Percentiles rank a stretch among this genome's conserved stretches.
Evolutionary conservation across 2,113 vertebrate species (phyloP).

Genomic region (Hyaena hyaena): DNA sequence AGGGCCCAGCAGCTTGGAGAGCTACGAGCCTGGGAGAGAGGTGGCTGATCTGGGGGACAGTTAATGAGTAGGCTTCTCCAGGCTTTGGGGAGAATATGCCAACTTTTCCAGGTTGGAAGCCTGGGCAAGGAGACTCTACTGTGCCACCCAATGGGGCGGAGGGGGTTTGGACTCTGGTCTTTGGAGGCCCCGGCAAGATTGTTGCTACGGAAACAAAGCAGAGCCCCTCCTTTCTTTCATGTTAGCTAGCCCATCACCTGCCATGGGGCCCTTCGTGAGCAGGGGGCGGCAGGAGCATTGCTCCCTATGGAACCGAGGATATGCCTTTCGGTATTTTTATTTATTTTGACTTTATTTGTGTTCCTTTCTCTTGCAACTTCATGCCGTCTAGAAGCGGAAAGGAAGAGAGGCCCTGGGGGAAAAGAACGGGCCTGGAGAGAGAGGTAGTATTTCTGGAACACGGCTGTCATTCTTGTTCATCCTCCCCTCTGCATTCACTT

Average conservation of each 20-base stretch:
- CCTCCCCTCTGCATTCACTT: background rate
- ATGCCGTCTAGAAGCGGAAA: background rate
- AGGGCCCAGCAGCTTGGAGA: background rate
- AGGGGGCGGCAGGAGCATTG: accelerated
- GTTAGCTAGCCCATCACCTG: background rate
- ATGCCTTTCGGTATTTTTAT: background rate
- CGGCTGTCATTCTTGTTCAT: background rate
- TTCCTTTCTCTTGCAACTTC: background rate
- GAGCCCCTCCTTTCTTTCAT: background rate
- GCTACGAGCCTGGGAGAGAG: background rate
- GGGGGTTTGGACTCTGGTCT: slow-evolving; percentile 66
- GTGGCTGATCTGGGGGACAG: background rate
- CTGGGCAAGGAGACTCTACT: background rate
- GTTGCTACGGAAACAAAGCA: background rate
- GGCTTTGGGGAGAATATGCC: background rate
- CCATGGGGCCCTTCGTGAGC: background rate
- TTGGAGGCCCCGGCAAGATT: slow-evolving; percentile 16
- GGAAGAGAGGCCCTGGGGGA: background rate
- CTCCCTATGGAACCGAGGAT: accelerated
- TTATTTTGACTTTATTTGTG: background rate
- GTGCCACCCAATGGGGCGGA: background rate
- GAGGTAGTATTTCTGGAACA: background rate
- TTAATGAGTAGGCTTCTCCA: background rate
- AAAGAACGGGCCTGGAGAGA: background rate
- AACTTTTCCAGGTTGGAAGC: background rate